phyloP scores from a whole-genome alignment of 2,113 vertebrate genomes.

The Campylomormyrus numenius region DNA sequence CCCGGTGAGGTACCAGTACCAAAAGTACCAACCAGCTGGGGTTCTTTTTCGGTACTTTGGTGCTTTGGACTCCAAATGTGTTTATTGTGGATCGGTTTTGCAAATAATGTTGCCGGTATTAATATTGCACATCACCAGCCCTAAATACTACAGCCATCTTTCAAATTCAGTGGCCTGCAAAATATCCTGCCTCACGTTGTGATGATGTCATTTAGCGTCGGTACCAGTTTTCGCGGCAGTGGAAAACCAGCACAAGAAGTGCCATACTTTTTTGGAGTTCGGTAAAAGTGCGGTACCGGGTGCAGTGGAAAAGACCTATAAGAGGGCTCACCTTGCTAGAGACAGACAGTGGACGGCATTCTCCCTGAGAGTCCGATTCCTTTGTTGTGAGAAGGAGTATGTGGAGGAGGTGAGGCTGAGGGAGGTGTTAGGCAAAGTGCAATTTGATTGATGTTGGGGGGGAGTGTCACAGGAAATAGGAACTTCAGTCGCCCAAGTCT shows the following conservation, averaged over 20 bases:
- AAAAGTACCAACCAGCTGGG: background rate
- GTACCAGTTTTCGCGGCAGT: background rate
- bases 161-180: background rate
- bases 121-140: background rate
- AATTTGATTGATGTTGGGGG: constrained; percentile 33
- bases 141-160: background rate
- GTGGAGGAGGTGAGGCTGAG: constrained; percentile 34
- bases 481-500: constrained; percentile 33
- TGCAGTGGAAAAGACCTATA: background rate
- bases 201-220: background rate
- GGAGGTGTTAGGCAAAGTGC: constrained; percentile 25
- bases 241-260: background rate
- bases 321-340: constrained; percentile 54
- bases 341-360: constrained; percentile 60
- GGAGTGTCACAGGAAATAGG: constrained; percentile 33
- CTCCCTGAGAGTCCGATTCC: constrained; percentile 50
- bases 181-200: background rate
- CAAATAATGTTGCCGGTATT: background rate
- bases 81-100: background rate
- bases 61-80: background rate
- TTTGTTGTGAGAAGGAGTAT: constrained; percentile 42
- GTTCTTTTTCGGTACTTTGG: background rate
- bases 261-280: background rate
- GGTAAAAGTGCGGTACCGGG: background rate
- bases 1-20: background rate